Base-by-base conservation (phyloP, 2,888 invertebrate species). In the Rhodophaea formosa region DNA sequence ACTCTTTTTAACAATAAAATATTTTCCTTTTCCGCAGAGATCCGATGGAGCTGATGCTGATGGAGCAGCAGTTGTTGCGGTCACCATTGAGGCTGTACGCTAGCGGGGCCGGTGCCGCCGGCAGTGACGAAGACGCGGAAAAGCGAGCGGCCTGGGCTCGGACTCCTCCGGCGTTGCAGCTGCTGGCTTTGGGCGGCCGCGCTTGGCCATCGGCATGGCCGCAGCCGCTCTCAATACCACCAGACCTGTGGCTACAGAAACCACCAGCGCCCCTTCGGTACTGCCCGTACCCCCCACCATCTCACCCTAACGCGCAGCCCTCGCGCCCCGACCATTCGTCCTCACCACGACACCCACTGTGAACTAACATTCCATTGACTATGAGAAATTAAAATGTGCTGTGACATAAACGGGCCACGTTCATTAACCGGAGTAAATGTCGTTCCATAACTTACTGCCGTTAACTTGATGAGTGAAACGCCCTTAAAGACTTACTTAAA, bases 211-310 rank as follows among this genome's bases (percentile, higher is more conserved):
- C 96, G 94, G 96, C 96, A 79, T 97, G 77, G 80, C 96, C 97
- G 74, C 97, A 97, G 82, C 97, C 97, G 0, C 95, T 97, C 72
- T 91, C 96, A 35, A 90, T 96, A 55, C 97, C 97, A 69, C 97
- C 97, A 62, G 97, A 97, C 79, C 96, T 97, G 8, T 97, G 97
- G 93, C 95, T 97, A 94, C 97, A 97, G 92, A 97, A 97, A 81
- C 96, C 96, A 0, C 92, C 91, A 2, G 74, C 90, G 32, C 91
- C 93, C 0, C 88, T 93, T 12, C 92, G 93, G 71, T 91, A 91
- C 77, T 93, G 93, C 74, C 93, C 94, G 8, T 93, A 93, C 68
- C 93, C 94, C n/a, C 93, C 93, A 12, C 91, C 90, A 16, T 64
- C 87, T 58, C 88, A 83, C 64, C 80, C 79, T 16, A 67, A 72